A percentile compares a stretch with the other conserved stretches of the same genome.
Conservation (phyloP, 2,797 vertebrate species). For the Gobionotothen gibberifrons region DNA sequence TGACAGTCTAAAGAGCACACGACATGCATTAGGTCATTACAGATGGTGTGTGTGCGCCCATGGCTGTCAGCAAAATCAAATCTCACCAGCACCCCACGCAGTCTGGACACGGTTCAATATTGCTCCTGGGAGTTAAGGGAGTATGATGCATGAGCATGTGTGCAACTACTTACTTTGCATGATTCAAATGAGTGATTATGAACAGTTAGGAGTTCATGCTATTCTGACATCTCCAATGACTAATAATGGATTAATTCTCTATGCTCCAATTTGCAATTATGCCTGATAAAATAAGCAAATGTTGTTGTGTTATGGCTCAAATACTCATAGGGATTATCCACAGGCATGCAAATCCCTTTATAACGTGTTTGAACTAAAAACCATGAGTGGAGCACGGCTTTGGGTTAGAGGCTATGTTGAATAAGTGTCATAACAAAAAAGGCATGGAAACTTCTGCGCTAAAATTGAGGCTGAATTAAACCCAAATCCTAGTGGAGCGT, state of each 20-base stretch:
- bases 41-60: constrained; percentile 18
- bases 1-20: constrained; percentile 62
- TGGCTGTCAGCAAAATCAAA: constrained; percentile 62
- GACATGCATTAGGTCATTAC: constrained; percentile 54
- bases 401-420: constrained; percentile 48
- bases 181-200: constrained; percentile 56
- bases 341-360: constrained; percentile 75
- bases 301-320: constrained; percentile 64
- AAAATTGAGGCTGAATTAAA: constrained; percentile 37
- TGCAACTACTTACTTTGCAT: constrained; percentile 51
- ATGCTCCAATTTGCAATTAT: constrained; percentile 82
- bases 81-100: constrained; percentile 22
- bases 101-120: constrained; percentile 39
- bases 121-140: constrained; percentile 37
- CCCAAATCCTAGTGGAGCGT: constrained; percentile 24
- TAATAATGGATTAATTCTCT: constrained; percentile 78
- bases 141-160: constrained; percentile 37
- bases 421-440: constrained; percentile 42
- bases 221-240: constrained; percentile 71
- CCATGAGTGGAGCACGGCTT: constrained; percentile 54
- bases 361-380: constrained; percentile 63
- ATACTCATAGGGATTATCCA: constrained; percentile 67
- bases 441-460: constrained; percentile 31
- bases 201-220: constrained; percentile 54
- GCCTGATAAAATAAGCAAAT: constrained; percentile 75